Evolutionary conservation across 92 coral and sea anemone species (phyloP).

Genomic region (Parazoanthus atlanticus): DNA sequence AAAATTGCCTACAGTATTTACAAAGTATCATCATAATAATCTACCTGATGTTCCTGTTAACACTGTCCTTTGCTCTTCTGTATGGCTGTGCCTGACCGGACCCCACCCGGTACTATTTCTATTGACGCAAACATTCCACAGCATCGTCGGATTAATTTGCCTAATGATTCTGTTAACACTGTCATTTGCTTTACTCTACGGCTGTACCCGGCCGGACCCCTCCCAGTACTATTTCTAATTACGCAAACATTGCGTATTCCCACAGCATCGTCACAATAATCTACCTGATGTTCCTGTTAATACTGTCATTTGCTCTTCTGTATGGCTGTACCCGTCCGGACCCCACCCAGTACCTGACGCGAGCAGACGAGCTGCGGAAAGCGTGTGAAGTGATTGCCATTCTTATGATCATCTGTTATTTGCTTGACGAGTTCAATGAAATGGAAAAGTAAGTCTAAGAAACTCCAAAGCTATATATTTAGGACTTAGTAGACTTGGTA

Average conservation of each 20-base stretch:
- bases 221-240: neutral
- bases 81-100: constrained; percentile 63
- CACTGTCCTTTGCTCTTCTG: constrained; percentile 68
- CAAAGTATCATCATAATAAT: constrained; percentile 58
- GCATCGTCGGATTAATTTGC: too few relatives aligned
- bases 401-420: constrained; percentile 66
- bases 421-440: constrained; percentile 81
- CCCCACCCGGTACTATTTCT: constrained; percentile 36
- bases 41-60: constrained; percentile 64
- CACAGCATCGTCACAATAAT: constrained; percentile 60
- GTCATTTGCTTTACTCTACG: too few relatives aligned
- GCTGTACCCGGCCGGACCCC: neutral
- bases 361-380: constrained; percentile 59
- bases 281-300: constrained; percentile 64
- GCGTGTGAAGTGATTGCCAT: constrained; percentile 63
- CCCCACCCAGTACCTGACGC: constrained; percentile 62
- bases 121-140: too few relatives aligned
- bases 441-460: constrained; percentile 60
- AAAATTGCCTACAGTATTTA: neutral
- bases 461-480: neutral
- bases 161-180: too few relatives aligned
- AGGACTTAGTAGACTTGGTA: too few relatives aligned
- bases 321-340: constrained; percentile 64
- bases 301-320: constrained; percentile 69
- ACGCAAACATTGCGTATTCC: neutral